Base-by-base conservation (phyloP, 2,888 invertebrate genomes). In the Cantharis lateralis region DNA sequence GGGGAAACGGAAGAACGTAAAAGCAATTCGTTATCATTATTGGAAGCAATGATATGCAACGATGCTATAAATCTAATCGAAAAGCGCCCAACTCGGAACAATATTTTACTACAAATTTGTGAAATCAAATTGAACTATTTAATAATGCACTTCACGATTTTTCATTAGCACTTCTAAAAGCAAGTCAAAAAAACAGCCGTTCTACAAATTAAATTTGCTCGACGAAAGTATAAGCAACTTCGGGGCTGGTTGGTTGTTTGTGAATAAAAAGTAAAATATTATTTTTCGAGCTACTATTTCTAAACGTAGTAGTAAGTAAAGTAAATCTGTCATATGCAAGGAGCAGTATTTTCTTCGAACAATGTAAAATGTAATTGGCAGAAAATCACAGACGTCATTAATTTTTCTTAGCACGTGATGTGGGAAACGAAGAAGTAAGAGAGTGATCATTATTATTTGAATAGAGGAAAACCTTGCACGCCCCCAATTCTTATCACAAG, bases 331-430 rank as follows among this genome's bases (percentile, higher is more conserved):
- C 75, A 75, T 71, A 71, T 32, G 71, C 75, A 75, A 71, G 71
- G 62, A 75, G 68, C 75, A 70, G 75, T 75, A 71, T 75, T 75
- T 75, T 75, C 68, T 61, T 68, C 71, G 71, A 75, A 75, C 75
- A 75, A 75, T 75, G 61, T 62, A 69, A 68, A 61, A 48, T 61
- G 75, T 75, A 75, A 75, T 75, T 75, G 75, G 66, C 75, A 75
- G 75, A 75, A 75, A 75, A 75, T 71, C 71, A 71, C 73, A 80
- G 79, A 81, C 81, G 77, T 81, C 82, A 81, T 82, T 82, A 83
- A 83, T 83, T 82, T 83, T 82, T 83, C 80, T 80, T 82, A 80
- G 80, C 83, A 81, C 81, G 81, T 81, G 80, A 75, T 75, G 75
- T 75, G 79, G 77, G 74, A 70, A 74, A 74, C 74, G 77, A 77